These are phyloP conservation scores for Platyrinchus mystaceus DNA, from an alignment of 2,797 vertebrate species.

Conservation along the genomic window DNA sequence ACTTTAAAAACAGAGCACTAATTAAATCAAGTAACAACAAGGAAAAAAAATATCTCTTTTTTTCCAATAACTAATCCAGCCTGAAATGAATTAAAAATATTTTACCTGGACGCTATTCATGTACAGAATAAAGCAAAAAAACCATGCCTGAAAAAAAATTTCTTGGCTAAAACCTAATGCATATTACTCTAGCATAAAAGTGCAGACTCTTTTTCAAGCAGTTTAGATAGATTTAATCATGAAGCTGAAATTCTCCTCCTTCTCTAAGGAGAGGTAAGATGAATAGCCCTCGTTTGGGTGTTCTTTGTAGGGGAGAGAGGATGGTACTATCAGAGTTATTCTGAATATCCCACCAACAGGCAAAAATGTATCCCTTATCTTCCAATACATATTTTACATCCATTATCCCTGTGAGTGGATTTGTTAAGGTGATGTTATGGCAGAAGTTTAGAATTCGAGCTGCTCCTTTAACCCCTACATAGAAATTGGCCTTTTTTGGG, in stretches of 20 bases:
- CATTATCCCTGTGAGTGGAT: too few relatives aligned
- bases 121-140: slow-evolving; percentile 61
- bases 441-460: neutral
- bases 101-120: slow-evolving; percentile 74
- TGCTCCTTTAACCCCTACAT: neutral
- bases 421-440: neutral
- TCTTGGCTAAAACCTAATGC: slow-evolving; percentile 27
- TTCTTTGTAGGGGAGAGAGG: neutral
- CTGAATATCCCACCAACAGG: neutral
- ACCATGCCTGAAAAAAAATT: slow-evolving; percentile 8
- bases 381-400: fast-evolving
- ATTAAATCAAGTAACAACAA: slow-evolving; percentile 75
- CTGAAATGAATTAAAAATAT: slow-evolving; percentile 78
- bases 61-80: slow-evolving; percentile 74
- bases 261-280: neutral
- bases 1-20: slow-evolving; percentile 70
- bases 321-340: neutral
- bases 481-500: neutral
- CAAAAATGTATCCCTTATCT: neutral
- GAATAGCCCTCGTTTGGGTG: neutral
- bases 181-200: slow-evolving; percentile 42
- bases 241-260: neutral
- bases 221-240: slow-evolving; percentile 16
- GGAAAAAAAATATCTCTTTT: slow-evolving; percentile 49
- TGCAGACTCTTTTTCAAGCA: slow-evolving; percentile 5